Evolutionary conservation across 2,888 invertebrate species (phyloP).

Genomic region (Ctenicera cuprea): DNA sequence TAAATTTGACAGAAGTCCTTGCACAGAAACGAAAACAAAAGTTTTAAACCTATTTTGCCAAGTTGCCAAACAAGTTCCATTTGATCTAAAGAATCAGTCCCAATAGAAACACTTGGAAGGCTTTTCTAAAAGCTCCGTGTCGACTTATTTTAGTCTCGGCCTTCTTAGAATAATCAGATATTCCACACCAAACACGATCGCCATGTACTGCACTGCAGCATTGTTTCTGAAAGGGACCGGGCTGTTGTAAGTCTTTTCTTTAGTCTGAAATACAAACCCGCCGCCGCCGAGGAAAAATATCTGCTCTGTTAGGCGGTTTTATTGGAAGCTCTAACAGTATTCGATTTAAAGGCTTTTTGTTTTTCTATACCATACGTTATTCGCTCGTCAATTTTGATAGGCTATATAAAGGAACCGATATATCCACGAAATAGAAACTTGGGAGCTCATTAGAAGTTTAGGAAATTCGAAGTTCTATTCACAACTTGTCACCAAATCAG

Average conservation of each 20-base stretch:
- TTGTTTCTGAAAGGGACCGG: slow-evolving; percentile 12
- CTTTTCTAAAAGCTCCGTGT: background rate
- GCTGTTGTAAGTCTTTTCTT: slow-evolving; percentile 4
- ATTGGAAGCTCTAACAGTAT: slow-evolving; percentile 24
- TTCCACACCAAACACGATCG: slow-evolving; percentile 22
- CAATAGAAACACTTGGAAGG: background rate
- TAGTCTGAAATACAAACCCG: slow-evolving; percentile 28
- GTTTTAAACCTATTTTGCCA: background rate
- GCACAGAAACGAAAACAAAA: background rate
- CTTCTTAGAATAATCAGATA: slow-evolving; percentile 41
- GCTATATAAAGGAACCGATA: background rate
- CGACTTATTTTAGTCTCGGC: slow-evolving; percentile 26
- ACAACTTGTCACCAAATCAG: background rate
- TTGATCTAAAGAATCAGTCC: slow-evolving; percentile 5
- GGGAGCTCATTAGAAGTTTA: too few relatives aligned
- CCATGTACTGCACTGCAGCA: slow-evolving; percentile 13
- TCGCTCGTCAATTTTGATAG: background rate
- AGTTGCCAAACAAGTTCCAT: background rate
- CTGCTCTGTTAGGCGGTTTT: slow-evolving; percentile 34
- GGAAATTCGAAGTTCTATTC: background rate
- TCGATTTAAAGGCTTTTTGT: slow-evolving; percentile 31
- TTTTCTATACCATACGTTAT: slow-evolving; percentile 6
- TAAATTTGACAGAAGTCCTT: background rate
- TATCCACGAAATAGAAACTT: background rate
- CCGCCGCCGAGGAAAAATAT: slow-evolving; percentile 27